Evolutionary conservation across 2,113 vertebrate genomes (phyloP), one percentile per base, ranked within the genome.

Genomic region (Acinonyx jubatus): DNA sequence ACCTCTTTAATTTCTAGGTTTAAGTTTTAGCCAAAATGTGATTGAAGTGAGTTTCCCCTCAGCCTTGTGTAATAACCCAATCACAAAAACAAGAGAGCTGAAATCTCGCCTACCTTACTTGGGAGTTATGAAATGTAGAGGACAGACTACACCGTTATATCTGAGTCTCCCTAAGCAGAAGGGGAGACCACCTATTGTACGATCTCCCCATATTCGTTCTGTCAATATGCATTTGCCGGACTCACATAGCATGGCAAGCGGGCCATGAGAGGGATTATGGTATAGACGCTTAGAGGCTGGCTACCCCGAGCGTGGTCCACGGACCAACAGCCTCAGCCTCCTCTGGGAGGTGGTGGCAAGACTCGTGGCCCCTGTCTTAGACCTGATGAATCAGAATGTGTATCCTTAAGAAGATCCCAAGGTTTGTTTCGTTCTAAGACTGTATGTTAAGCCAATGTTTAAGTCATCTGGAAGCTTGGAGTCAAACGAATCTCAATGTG

Each of bases 11-110:
- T 48, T 91, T 91, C 48, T 61, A 91, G 18, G 45, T 89, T 84
- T 80, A 88, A 65, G 38, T 80, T 95, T 90, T 87, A 96, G 66
- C 41, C 57, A 83, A 79, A 94, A 89, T 71, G 15, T 84, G 83
- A 94, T 76, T 91, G 71, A 85, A 65, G 73, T 10, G n/a, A 78
- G 12, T 83, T 95, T 94, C 84, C 12, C 48, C 36, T 94, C 66
- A 74, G n/a, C 31, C 48, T 57, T 95, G 5, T 71, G 15, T 29
- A 93, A 69, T 69, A 91, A 90, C 31, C 23, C 71, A 93, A 55
- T 93, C 52, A 76, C 15, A 89, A 50, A 91, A 86, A 31, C 31
- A 48, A 87, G 52, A 83, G 19, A 89, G 69, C 18, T 31, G 23
- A 96, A 79, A 92, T 61, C 18, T 91, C 12, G 33, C n/a, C n/a